phyloP scores from a whole-genome alignment of 2,113 vertebrate species.

The Herpetotheres cachinnans region DNA sequence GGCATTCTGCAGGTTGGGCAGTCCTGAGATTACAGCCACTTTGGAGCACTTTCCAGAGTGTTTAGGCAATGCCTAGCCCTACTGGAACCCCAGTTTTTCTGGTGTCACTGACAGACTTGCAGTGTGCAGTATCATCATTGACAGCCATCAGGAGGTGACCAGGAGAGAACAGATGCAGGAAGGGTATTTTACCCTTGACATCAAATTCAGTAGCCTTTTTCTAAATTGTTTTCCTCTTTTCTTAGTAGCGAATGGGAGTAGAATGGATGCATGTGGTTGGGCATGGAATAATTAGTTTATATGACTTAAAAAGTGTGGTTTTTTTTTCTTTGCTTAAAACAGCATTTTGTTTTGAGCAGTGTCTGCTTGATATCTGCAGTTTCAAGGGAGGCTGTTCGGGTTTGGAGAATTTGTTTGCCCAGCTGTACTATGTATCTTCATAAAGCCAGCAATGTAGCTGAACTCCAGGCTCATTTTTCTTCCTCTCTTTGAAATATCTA shows the following conservation, averaged over 20 bases:
- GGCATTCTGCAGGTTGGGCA: not conserved
- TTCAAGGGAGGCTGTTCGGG: not conserved
- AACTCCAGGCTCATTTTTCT: constrained; percentile 15
- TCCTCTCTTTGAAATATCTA: constrained; percentile 32
- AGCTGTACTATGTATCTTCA: constrained; percentile 22
- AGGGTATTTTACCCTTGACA: not conserved
- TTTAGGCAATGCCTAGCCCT: not conserved
- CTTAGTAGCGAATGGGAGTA: not conserved
- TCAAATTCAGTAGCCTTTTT: not conserved
- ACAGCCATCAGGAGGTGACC: not conserved
- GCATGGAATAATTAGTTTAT: not conserved
- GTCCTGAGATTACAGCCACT: not conserved
- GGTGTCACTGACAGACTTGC: not conserved
- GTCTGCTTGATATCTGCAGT: not conserved
- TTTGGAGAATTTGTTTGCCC: not conserved
- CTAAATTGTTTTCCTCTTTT: not conserved
- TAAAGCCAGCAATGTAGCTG: not conserved
- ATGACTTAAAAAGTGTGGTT: not conserved
- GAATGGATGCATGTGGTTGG: not conserved
- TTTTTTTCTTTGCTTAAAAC: not conserved
- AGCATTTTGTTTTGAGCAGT: not conserved
- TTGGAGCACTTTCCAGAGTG: not conserved
- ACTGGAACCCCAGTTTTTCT: not conserved
- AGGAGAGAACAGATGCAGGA: not conserved
- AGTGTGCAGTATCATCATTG: not conserved